A percentile compares a stretch with the other conserved stretches of the same genome.
These are phyloP conservation scores for cat (Felis catus) DNA, from an alignment of 2,113 vertebrate species.

Conservation along the genomic window F.catus_Fca126_mat1.0 CM031424.1:55058501-55059000, in stretches of 20 bases:
- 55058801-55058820: neutral
- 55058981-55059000: neutral
- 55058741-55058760: neutral
- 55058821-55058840: neutral
- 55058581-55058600: neutral
- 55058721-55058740: neutral
- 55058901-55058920: neutral
- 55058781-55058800: neutral
- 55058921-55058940: neutral
- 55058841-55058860: neutral
- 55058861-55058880: neutral
- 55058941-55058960: neutral
- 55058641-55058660: neutral
- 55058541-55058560: neutral
- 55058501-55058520: neutral
- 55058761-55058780: neutral
- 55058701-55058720: neutral
- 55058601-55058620: neutral
- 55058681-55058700: neutral
- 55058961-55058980: neutral
- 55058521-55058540: neutral
- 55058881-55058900: neutral
- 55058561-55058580: neutral
- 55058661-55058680: neutral
- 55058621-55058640: neutral